Base-by-base conservation (phyloP, 2,888 invertebrate genomes). In the Serrognathus titanus region DNA sequence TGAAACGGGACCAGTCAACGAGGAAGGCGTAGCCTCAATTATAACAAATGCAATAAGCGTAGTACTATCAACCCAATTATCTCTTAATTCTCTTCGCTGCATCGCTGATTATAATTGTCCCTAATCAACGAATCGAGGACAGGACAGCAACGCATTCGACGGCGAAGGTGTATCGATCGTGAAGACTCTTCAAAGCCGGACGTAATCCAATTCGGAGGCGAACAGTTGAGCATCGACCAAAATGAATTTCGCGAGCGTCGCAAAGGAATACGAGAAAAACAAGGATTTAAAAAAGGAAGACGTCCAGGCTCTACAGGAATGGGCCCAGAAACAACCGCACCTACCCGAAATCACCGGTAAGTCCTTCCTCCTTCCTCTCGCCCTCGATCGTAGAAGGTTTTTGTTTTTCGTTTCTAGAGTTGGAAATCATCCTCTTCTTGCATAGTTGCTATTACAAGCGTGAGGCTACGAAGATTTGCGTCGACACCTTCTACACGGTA, bases 251-350 rank as follows among this genome's bases (percentile, higher is more conserved):
- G 45, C 51, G 4, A 59, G 48, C 1, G 72, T 80, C 64, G 81
- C 82, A 46, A 80, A 82, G 46, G 85, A 87, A 66, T 83, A 86
- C 68, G 79, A 81, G 58, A 85, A 82, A 67, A 83, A 86, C 71
- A 81, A 83, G 0, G 79, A 82, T 37, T 78, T 89, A 48, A 83
- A 81, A 11, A 79, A 81, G 1, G 76, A 81, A 16, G 89, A 89
- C 67, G 80, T 89, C 38, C 71, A 77, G 49, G 81, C 81, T 58
- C 71, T 89, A 10, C 68, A 81, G 41, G 79, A 82, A 35, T 89
- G 89, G 89, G 75, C 83, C 36, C 71, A 80, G 7, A 84, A 84
- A 10, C 89, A 89, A 69, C 85, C 87, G 0, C 88, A 89, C 71
- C 73, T 89, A 55, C 83, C 86, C 0, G 71, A 81, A 64, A 55